These are phyloP conservation scores for Dryadula phaetusa DNA, from an alignment of 2,888 invertebrate genomes.

Conservation along the genomic window DNA sequence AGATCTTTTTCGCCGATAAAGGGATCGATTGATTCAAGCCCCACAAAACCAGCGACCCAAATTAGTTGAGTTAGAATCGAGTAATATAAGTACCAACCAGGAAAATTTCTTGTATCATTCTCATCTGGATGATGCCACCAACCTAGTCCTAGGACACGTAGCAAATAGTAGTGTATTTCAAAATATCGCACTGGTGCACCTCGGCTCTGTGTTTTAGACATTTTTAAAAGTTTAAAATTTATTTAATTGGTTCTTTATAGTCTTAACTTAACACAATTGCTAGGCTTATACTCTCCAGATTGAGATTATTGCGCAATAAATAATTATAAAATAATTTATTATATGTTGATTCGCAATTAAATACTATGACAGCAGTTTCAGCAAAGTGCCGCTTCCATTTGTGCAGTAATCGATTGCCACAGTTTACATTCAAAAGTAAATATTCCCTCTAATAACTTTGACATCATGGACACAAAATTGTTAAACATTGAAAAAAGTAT, in stretches of 20 bases:
- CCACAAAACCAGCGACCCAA: conserved; percentile 76
- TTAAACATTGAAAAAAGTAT: conserved; percentile 7
- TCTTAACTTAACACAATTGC: not conserved
- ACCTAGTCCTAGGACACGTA: conserved; percentile 72
- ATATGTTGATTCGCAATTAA: not conserved
- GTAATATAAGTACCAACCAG: conserved; percentile 71
- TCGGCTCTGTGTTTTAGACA: not conserved
- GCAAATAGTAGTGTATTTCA: conserved; percentile 63
- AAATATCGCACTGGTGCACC: conserved; percentile 67
- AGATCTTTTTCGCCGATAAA: conserved; percentile 76
- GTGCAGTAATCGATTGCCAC: not conserved
- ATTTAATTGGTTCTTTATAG: not conserved
- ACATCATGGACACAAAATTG: not conserved
- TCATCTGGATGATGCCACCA: conserved; percentile 81
- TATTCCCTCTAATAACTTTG: not conserved
- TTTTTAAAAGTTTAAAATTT: not conserved
- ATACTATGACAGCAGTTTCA: not conserved
- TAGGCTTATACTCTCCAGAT: not conserved
- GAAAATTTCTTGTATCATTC: conserved; percentile 66
- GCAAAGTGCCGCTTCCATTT: not conserved
- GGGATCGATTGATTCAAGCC: conserved; percentile 78
- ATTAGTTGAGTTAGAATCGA: conserved; percentile 68
- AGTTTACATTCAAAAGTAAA: conserved; percentile 19
- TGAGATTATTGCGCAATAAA: not conserved
- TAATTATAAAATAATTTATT: not conserved